phyloP scores from a whole-genome alignment of 2,113 vertebrate species.

The Saguinus imperator region DNA sequence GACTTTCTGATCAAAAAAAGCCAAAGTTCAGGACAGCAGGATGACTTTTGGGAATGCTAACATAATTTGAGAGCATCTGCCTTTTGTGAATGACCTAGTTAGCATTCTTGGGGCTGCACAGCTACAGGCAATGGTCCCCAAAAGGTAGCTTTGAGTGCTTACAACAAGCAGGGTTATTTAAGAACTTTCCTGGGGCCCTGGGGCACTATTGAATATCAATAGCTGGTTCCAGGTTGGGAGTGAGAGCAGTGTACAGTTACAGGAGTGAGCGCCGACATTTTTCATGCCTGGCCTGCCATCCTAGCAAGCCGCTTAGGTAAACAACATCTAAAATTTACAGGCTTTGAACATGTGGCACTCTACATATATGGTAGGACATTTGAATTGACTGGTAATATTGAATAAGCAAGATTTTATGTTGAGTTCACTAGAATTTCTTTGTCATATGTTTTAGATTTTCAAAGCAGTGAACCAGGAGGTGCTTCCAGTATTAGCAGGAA shows the following conservation, averaged over 20 bases:
- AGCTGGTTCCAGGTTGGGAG: conserved; percentile 54
- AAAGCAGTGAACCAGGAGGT: conserved; percentile 60
- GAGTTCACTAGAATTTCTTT: conserved; percentile 55
- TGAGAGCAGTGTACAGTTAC: conserved; percentile 61
- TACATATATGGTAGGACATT: neutral
- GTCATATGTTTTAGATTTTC: conserved; percentile 82
- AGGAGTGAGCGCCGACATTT: conserved; percentile 53
- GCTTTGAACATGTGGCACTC: conserved; percentile 36
- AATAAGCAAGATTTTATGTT: conserved; percentile 59
- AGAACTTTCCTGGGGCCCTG: conserved; percentile 65
- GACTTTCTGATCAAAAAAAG: conserved; percentile 20
- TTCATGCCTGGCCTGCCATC: conserved; percentile 49
- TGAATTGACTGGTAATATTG: conserved; percentile 72
- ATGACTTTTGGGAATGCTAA: neutral
- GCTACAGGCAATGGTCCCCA: neutral
- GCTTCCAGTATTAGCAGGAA: conserved; percentile 62
- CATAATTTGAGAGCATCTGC: neutral
- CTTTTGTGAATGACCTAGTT: conserved; percentile 36
- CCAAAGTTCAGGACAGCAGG: neutral
- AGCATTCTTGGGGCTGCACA: conserved; percentile 3
- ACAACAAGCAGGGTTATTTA: conserved; percentile 31
- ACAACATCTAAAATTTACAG: conserved; percentile 57
- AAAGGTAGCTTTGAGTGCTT: conserved; percentile 45
- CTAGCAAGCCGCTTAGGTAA: conserved; percentile 61
- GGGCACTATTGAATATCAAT: conserved; percentile 62